phyloP scores from a whole-genome alignment of 2,797 vertebrate genomes.

The Esox masquinongy region DNA sequence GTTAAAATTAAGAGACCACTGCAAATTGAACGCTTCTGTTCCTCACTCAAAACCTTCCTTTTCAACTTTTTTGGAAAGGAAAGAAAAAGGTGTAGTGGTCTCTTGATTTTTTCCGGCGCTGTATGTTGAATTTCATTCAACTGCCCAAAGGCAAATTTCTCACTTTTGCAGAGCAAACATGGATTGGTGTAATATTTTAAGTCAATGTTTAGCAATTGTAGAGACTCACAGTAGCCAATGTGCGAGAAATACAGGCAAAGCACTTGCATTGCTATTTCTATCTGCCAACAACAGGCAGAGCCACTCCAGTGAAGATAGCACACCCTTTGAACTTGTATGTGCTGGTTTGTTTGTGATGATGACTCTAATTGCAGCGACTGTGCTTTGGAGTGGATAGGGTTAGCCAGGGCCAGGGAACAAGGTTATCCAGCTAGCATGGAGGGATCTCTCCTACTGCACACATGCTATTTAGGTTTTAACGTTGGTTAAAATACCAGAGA shows the following conservation, averaged over 20 bases:
- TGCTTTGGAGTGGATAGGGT: constrained; percentile 57
- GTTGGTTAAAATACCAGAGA: constrained; percentile 5
- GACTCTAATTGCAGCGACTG: constrained; percentile 67
- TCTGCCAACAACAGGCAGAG: constrained; percentile 66
- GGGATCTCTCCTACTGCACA: constrained; percentile 27
- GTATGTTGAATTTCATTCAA: not conserved
- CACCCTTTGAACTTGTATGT: constrained; percentile 44
- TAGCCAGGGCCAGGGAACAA: constrained; percentile 43
- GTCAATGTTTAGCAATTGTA: constrained; percentile 36
- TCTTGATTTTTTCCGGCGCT: no score
- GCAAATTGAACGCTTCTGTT: no score
- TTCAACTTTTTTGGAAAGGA: no score
- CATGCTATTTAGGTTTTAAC: constrained; percentile 32
- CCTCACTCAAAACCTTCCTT: no score
- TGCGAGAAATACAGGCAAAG: constrained; percentile 26
- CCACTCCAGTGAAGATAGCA: constrained; percentile 61
- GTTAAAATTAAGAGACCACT: no score
- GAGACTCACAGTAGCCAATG: constrained; percentile 36
- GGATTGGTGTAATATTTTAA: not conserved
- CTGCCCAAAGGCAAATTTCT: not conserved
- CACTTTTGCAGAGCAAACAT: not conserved
- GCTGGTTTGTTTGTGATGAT: constrained; percentile 69
- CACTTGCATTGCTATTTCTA: constrained; percentile 61
- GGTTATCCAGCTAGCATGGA: constrained; percentile 14
- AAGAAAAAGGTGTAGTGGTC: no score